Evolutionary conservation across 2,113 vertebrate genomes (phyloP).

Genomic region (chimpanzee (Pan troglodytes)): NHGRI_mPanTro3-v2.1_pri NC_072411.2:49710501-49711000

Average conservation of each 20-base stretch:
- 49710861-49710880: slow-evolving; percentile 51
- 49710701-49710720: slow-evolving; percentile 22
- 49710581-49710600: background rate
- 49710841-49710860: slow-evolving; percentile 48
- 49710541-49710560: background rate
- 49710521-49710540: slow-evolving; percentile 10
- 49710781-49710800: background rate
- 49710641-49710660: background rate
- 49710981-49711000: slow-evolving; percentile 76
- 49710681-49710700: background rate
- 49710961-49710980: slow-evolving; percentile 74
- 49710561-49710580: slow-evolving; percentile 26
- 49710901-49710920: slow-evolving; percentile 59
- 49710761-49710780: slow-evolving; percentile 31
- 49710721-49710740: slow-evolving; percentile 13
- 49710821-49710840: background rate
- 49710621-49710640: slow-evolving; percentile 31
- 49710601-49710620: background rate
- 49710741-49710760: background rate
- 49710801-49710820: slow-evolving; percentile 30
- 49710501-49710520: background rate
- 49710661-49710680: slow-evolving; percentile 5
- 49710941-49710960: slow-evolving; percentile 73
- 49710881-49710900: slow-evolving; percentile 65
- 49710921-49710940: slow-evolving; percentile 75